Conservation (phyloP, 2,888 invertebrate genomes). For the Megastigmus dorsalis region DNA sequence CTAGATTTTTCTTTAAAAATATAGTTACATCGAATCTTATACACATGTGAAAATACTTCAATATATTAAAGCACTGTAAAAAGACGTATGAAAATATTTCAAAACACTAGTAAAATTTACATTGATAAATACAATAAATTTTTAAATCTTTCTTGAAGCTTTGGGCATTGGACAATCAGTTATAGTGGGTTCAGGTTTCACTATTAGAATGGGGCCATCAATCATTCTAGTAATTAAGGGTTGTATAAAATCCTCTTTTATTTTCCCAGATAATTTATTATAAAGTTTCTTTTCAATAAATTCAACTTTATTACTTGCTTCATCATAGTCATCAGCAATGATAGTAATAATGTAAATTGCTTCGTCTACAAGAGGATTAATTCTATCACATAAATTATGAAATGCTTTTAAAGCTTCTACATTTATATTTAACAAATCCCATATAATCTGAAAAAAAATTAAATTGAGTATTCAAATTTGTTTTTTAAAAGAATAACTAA, state of each 20-base stretch:
- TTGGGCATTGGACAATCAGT: constrained; percentile 50
- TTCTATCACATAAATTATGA: constrained; percentile 78
- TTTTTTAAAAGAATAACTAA: background rate
- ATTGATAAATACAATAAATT: constrained; percentile 55
- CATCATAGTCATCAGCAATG: constrained; percentile 63
- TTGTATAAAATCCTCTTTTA: constrained; percentile 73
- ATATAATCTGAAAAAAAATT: constrained; percentile 63
- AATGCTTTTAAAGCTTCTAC: constrained; percentile 73
- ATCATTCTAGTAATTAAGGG: constrained; percentile 75
- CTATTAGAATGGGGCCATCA: constrained; percentile 67
- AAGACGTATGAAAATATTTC: too few species aligned
- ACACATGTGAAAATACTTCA: too few species aligned
- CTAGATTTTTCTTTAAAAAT: too few species aligned
- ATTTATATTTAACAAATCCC: constrained; percentile 65
- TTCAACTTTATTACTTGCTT: constrained; percentile 55
- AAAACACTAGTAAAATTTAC: too few species aligned
- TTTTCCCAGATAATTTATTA: constrained; percentile 68
- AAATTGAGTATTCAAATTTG: background rate
- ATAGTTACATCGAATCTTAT: too few species aligned
- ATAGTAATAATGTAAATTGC: constrained; percentile 75
- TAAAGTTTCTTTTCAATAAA: constrained; percentile 70
- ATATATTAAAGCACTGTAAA: too few species aligned
- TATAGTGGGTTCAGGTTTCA: constrained; percentile 62
- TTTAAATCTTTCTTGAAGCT: constrained; percentile 33
- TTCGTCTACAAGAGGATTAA: constrained; percentile 74